phyloP scores from a whole-genome alignment of 2,888 invertebrate species.

The Papilio gigon region DNA sequence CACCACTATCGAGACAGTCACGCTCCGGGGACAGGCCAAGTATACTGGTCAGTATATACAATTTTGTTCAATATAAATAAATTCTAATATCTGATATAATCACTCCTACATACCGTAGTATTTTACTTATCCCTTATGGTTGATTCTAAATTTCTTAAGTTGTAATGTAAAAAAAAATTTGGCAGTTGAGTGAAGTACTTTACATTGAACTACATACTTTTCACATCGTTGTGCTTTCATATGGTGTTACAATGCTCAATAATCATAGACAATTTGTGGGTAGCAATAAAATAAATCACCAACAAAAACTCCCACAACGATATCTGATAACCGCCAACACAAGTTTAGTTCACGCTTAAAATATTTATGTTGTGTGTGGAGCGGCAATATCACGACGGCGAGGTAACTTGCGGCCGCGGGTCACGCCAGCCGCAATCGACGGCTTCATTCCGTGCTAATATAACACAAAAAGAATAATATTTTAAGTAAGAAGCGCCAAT shows the following conservation, averaged over 20 bases:
- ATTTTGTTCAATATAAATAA: not conserved
- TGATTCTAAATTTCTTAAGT: too few species aligned
- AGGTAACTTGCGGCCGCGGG: conserved; percentile 20
- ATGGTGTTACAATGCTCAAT: conserved; percentile 12
- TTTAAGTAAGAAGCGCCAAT: too few species aligned
- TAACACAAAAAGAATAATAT: conserved; percentile 24
- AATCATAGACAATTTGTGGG: not conserved
- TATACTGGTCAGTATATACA: conserved; percentile 86
- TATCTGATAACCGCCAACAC: conserved; percentile 19
- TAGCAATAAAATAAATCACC: conserved; percentile 8
- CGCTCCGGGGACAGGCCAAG: conserved; percentile 92
- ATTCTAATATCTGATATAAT: too few species aligned
- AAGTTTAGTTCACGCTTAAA: conserved; percentile 32
- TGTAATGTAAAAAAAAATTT: too few species aligned
- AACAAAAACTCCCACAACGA: conserved; percentile 1
- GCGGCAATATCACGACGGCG: conserved; percentile 22
- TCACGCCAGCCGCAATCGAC: conserved; percentile 29
- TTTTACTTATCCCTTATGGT: too few species aligned
- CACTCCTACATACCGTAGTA: too few species aligned
- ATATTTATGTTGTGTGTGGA: conserved; percentile 23
- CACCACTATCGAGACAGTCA: conserved; percentile 91
- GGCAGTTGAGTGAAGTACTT: too few species aligned
- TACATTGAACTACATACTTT: too few species aligned
- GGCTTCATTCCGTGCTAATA: conserved; percentile 34
- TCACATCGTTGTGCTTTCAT: too few species aligned